Base-by-base conservation (phyloP, 2,888 invertebrate genomes). In the Dicycla oo region DNA sequence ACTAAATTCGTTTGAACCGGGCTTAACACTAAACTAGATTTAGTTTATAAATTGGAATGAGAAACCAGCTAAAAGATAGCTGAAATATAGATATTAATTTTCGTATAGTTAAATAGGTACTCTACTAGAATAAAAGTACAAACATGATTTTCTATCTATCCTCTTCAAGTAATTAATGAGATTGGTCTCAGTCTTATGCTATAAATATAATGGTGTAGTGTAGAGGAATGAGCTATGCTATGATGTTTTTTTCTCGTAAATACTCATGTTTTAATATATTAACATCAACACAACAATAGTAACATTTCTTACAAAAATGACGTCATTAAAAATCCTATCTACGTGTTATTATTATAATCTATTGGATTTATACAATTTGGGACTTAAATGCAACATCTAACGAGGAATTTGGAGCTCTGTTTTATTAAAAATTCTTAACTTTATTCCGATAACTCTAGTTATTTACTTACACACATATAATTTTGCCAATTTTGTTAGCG, bases 121-220 rank as follows among this genome's bases (percentile, higher is more conserved):
- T 75, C 69, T 64, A 69, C 73, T 79, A 82, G 68, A 77, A 80
- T 76, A 86, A 81, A 78, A 86, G 77, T 83, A 87, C 78, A 86
- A 83, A 85, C 73, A 83, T 65, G 78, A 80, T 73, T 74, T 74
- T 72, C 72, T 82, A 82, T 72, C 77, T 82, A 83, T 72, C 65
- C 69, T 80, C 67, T 60, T 69, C 64, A 70, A 78, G 63, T 78
- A 73, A 81, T 82, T 78, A 84, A 90, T 90, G 91, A 92, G 91
- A 91, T 93, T 93, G 93, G 91, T 93, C 91, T 93, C 94, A 94
- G 94, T 94, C 93, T 94, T 94, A 93, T 90, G 64, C 92, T 93
- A 92, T 90, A 76, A 49, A 74, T 75, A 79, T 83, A 70, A 77
- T 73, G 72, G 57, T 69, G 66, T 71, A 60, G 73, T 82, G 80